phyloP scores from a whole-genome alignment of 1,140 invertebrate species.

The Arion vulgaris region DNA sequence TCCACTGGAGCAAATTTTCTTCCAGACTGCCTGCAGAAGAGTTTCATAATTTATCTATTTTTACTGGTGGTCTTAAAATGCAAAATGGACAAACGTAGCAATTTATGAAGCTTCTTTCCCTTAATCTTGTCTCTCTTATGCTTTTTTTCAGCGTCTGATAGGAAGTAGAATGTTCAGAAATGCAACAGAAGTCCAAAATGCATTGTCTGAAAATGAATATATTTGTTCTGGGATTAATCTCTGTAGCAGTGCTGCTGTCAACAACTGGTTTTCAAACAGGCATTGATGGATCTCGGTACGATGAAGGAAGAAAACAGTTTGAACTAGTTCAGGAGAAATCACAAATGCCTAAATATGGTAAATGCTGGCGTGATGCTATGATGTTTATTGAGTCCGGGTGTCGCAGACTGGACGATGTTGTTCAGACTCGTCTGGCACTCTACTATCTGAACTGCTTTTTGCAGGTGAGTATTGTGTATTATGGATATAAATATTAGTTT shows the following conservation, averaged over 20 bases:
- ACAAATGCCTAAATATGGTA: slow-evolving; percentile 76
- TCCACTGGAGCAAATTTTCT: no score
- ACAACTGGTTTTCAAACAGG: not conserved
- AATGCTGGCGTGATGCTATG: slow-evolving; percentile 79
- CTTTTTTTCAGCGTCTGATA: no score
- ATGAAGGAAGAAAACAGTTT: slow-evolving; percentile 62
- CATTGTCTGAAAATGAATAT: not conserved
- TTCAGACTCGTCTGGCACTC: slow-evolving; percentile 78
- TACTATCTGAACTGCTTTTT: slow-evolving; percentile 81
- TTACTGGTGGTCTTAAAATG: no score
- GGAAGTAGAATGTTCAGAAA: no score
- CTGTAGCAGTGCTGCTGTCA: not conserved
- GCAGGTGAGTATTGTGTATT: slow-evolving; percentile 49
- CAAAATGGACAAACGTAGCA: no score
- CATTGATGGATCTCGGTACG: slow-evolving; percentile 44
- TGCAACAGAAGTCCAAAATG: not conserved
- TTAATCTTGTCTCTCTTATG: no score
- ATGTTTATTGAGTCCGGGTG: slow-evolving; percentile 76
- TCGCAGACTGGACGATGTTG: slow-evolving; percentile 76
- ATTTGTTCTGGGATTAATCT: not conserved
- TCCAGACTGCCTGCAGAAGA: no score
- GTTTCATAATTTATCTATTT: no score
- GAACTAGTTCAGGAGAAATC: slow-evolving; percentile 58
- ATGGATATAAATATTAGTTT: no score
- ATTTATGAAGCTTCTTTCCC: no score